Percentiles rank a stretch among this genome's conserved stretches.
Conservation (phyloP, 2,113 vertebrate genomes). For the Zootoca vivipara region DNA sequence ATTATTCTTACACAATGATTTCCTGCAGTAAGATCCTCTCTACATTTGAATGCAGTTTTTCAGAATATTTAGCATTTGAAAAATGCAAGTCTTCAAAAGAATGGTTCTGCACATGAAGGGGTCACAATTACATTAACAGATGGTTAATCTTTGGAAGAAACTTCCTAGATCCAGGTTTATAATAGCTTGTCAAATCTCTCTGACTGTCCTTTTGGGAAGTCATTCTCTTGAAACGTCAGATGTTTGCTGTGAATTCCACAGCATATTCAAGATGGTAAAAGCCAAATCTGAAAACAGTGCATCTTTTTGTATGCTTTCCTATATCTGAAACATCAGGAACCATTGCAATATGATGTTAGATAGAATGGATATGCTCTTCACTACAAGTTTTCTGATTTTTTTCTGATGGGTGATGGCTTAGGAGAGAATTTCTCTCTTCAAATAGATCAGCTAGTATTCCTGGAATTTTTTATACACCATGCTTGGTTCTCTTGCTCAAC, state of each 20-base stretch:
- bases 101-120: not conserved
- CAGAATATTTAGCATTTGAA: not conserved
- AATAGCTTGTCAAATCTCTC: not conserved
- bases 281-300: not conserved
- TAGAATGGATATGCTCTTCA: not conserved
- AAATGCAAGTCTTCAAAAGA: not conserved
- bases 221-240: not conserved
- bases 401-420: not conserved
- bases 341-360: not conserved
- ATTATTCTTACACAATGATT: not conserved
- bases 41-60: not conserved
- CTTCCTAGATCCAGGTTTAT: not conserved
- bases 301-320: not conserved
- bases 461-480: not conserved
- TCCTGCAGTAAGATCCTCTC: not conserved
- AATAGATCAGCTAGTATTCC: not conserved
- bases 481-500: not conserved
- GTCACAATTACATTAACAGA: not conserved
- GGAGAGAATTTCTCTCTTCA: not conserved
- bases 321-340: not conserved
- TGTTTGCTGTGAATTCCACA: not conserved
- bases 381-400: not conserved
- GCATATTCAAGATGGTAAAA: not conserved
- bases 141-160: not conserved
- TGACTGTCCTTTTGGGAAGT: not conserved